Percentiles rank a stretch among this genome's conserved stretches.
These are phyloP conservation scores for Apoda limacodes DNA, from an alignment of 2,888 invertebrate species.

Conservation along the genomic window DNA sequence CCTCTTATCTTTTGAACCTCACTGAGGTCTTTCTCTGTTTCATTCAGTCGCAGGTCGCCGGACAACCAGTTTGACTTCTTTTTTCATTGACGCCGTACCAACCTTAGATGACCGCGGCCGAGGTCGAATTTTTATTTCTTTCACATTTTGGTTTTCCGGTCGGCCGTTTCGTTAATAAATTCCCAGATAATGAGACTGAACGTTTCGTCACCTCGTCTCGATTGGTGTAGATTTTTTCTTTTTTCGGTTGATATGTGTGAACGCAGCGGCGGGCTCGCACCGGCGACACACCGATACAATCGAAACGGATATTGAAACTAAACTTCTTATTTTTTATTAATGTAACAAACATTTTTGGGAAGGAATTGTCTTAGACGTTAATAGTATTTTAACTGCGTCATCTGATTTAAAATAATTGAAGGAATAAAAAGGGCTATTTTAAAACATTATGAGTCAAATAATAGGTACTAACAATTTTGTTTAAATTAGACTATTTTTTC, in stretches of 20 bases:
- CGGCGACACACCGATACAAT: slow-evolving; percentile 44
- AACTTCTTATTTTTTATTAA: slow-evolving; percentile 54
- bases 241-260: slow-evolving; percentile 63
- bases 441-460: too few species aligned
- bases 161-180: slow-evolving; percentile 69
- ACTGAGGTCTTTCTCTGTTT: slow-evolving; percentile 58
- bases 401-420: too few species aligned
- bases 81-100: slow-evolving; percentile 67
- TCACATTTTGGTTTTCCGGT: slow-evolving; percentile 70
- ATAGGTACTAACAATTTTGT: too few species aligned
- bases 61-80: slow-evolving; percentile 64
- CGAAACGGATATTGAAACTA: slow-evolving; percentile 48
- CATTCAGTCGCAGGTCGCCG: slow-evolving; percentile 62
- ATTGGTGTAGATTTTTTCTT: slow-evolving; percentile 59
- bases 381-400: too few species aligned
- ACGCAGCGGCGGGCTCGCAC: slow-evolving; percentile 52
- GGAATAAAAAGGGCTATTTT: too few species aligned
- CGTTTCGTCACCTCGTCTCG: slow-evolving; percentile 70
- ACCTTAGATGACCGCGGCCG: slow-evolving; percentile 66
- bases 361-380: too few species aligned
- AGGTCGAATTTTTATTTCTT: slow-evolving; percentile 70
- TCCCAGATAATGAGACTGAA: slow-evolving; percentile 70
- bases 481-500: too few species aligned
- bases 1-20: slow-evolving; percentile 64
- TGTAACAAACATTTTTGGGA: too few species aligned